phyloP scores from a whole-genome alignment of 2,113 vertebrate species.

The Leptobrachium ailaonicum region DNA sequence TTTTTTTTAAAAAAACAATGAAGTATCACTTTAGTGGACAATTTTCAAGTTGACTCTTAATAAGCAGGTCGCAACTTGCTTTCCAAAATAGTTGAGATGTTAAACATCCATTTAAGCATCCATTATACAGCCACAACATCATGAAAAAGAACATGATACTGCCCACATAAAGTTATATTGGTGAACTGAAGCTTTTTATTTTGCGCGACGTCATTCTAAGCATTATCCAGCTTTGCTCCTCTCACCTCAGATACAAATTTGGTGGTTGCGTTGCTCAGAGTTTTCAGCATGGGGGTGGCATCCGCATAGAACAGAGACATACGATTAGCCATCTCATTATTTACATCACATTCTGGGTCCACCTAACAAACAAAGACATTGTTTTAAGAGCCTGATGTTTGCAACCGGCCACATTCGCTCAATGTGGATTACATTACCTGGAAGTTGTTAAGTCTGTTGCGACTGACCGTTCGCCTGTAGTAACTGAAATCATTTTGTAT shows the following conservation, averaged over 20 bases:
- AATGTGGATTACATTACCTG: constrained; percentile 72
- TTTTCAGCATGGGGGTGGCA: constrained; percentile 97
- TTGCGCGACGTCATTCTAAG: no score
- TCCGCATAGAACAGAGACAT: constrained; percentile 99
- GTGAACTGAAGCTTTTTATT: no score
- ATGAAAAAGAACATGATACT: no score
- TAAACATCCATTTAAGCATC: no score
- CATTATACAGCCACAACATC: no score
- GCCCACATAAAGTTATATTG: no score
- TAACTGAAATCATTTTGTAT: constrained; percentile 99
- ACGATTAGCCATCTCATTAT: constrained; percentile 97
- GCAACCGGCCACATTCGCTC: background rate
- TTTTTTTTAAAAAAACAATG: no score
- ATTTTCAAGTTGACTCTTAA: no score
- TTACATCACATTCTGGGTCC: constrained; percentile 96
- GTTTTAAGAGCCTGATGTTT: background rate
- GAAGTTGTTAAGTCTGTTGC: constrained; percentile 95
- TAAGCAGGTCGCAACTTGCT: no score
- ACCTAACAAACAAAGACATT: constrained; percentile 66
- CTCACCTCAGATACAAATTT: constrained; percentile 98
- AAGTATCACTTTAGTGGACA: no score
- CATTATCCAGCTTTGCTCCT: no score
- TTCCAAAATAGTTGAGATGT: no score
- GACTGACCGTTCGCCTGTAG: constrained; percentile 92
- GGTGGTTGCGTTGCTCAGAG: constrained; percentile 93